phyloP scores from a whole-genome alignment of 2,888 invertebrate species.

The Tromatobia lineatoria region DNA sequence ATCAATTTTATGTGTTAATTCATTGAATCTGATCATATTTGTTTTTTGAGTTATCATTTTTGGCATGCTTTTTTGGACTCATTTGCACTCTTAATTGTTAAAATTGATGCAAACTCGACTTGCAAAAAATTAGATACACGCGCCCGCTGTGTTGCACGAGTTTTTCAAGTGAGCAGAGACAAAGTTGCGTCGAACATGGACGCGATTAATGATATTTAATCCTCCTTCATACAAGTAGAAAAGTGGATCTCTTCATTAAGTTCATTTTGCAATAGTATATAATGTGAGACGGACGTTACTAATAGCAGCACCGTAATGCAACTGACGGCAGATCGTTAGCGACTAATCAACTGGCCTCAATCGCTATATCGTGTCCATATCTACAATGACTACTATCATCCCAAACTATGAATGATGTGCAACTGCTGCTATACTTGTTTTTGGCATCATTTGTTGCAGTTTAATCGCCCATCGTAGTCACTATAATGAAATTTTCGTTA shows the following conservation, averaged over 20 bases:
- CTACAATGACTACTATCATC: conserved; percentile 43
- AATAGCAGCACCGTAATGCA: conserved; percentile 27
- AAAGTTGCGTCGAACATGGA: conserved; percentile 19
- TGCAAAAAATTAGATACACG: not conserved
- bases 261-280: conserved; percentile 25
- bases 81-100: conserved; percentile 29
- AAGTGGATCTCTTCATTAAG: conserved; percentile 25
- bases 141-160: conserved; percentile 33
- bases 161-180: conserved; percentile 14
- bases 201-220: conserved; percentile 32
- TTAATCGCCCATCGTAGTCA: conserved; percentile 24
- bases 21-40: not conserved
- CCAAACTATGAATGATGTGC: conserved; percentile 46
- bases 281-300: conserved; percentile 42
- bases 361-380: conserved; percentile 22
- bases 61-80: conserved; percentile 29
- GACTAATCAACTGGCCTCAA: conserved; percentile 35
- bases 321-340: conserved; percentile 33
- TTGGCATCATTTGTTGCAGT: conserved; percentile 68
- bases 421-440: conserved; percentile 65
- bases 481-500: not conserved
- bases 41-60: conserved; percentile 20
- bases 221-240: conserved; percentile 25
- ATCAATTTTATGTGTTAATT: not conserved
- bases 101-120: not conserved